Conservation (phyloP, 2,888 invertebrate genomes). For the Nomada fucata region DNA sequence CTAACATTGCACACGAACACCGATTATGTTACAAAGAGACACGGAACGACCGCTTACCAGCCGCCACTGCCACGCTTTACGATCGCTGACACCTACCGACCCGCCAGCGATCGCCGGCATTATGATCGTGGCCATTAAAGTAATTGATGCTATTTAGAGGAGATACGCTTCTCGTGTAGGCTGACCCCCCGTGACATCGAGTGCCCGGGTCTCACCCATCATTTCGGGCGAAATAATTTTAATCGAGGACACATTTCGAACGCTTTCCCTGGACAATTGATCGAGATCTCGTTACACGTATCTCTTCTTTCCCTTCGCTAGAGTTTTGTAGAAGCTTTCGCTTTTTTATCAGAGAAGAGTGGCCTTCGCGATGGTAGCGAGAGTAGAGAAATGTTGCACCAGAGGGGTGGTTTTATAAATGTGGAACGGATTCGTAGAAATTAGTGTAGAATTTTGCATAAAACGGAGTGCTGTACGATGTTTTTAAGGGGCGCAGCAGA, state of each 20-base stretch:
- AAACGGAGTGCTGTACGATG: too few relatives aligned
- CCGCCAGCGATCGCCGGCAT: slow-evolving; percentile 57
- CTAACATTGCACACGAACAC: slow-evolving; percentile 26
- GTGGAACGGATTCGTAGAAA: too few relatives aligned
- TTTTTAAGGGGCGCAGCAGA: too few relatives aligned
- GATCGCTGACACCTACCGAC: slow-evolving; percentile 67
- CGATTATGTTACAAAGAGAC: slow-evolving; percentile 68
- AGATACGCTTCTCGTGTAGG: slow-evolving; percentile 61
- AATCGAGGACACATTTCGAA: neutral
- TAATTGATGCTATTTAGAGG: slow-evolving; percentile 66
- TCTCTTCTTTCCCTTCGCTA: neutral
- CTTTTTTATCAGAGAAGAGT: too few relatives aligned
- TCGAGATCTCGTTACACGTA: neutral
- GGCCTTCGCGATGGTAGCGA: too few relatives aligned
- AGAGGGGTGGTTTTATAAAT: too few relatives aligned
- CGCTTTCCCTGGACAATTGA: neutral
- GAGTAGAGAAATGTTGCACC: too few relatives aligned
- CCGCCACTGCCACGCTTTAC: slow-evolving; percentile 60
- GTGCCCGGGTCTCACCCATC: slow-evolving; percentile 33
- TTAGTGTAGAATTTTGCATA: too few relatives aligned
- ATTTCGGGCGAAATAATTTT: slow-evolving; percentile 40
- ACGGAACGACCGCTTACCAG: slow-evolving; percentile 55
- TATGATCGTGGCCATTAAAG: slow-evolving; percentile 68
- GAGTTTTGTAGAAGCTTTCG: too few relatives aligned
- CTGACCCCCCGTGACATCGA: slow-evolving; percentile 58